These are phyloP conservation scores for Agrochola litura DNA, from an alignment of 2,888 invertebrate species.

Conservation along the genomic window DNA sequence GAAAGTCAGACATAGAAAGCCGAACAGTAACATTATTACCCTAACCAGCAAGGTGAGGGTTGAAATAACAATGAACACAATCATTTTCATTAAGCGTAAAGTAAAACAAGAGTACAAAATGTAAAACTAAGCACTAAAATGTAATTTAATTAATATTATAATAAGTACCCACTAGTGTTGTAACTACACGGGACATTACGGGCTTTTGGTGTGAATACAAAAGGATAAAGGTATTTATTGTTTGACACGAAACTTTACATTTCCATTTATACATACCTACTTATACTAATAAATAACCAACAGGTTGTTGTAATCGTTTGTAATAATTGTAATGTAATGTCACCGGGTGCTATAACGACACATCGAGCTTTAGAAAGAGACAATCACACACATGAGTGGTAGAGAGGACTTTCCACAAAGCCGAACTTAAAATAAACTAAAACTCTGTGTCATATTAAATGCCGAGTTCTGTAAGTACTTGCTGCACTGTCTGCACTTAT, in stretches of 20 bases:
- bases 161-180: constrained; percentile 62
- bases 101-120: constrained; percentile 50
- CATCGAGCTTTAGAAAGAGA: background rate
- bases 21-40: background rate
- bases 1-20: constrained; percentile 16
- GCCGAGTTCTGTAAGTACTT: background rate
- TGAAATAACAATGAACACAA: constrained; percentile 44
- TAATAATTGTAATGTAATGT: background rate
- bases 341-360: background rate
- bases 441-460: background rate
- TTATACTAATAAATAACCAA: background rate
- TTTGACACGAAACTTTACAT: constrained; percentile 22
- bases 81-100: constrained; percentile 39
- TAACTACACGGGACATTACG: constrained; percentile 34
- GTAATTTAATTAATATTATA: constrained; percentile 67
- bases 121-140: constrained; percentile 61
- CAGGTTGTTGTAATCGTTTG: background rate
- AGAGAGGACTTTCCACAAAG: background rate
- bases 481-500: background rate
- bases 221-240: constrained; percentile 39
- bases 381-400: background rate
- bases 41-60: constrained; percentile 4
- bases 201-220: constrained; percentile 29
- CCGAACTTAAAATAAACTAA: too few species aligned
- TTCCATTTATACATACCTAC: constrained; percentile 2